Evolutionary conservation across 2,888 invertebrate species (phyloP), one percentile per base, ranked within the genome.

Genomic region (Synergus umbraculus): DNA sequence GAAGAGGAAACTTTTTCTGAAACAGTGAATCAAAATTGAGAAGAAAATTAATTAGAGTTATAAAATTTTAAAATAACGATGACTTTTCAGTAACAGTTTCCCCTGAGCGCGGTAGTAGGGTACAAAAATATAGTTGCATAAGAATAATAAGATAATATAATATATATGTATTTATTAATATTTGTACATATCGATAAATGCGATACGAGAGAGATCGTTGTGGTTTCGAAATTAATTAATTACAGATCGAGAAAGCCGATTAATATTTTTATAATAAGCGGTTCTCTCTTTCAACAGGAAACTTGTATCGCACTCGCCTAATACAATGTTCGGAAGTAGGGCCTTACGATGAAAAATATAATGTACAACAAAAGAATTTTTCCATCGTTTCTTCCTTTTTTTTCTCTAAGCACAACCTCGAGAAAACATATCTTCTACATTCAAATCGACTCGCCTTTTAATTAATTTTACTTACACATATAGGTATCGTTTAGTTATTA

Each of bases 161-260:
- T 80, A 83, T 83, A 85, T 79, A 79, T 88, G 54, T 54, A 73
- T 73, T 73, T 73, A 73, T 87, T 88, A 89, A 88, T 87, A 85
- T 87, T 89, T 90, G 88, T 90, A 90, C 85, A 89, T 89, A 88
- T 81, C 76, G 83, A 87, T 84, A 85, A 86, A 85, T 83, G 67
- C 66, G 46, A 73, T 73, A 37, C 69, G 76, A 78, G 76, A 66
- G 54, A 54, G 29, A 78, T 78, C 67, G 67, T 77, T 63, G 73
- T 67, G 46, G 46, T 22, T 78, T 58, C 8, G 46, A 80, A 80
- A 79, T 69, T 69, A 65, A 58, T 79, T 46, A 18, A 43, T 63
- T 44, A 60, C 49, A 63, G 18, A 22, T 78, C 12, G 63, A 73
- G 73, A 54, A 73, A 54, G 54, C 73, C 37, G 73, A 37, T 73